phyloP scores from a whole-genome alignment of 2,797 vertebrate species.

The Falco columbarius region DNA sequence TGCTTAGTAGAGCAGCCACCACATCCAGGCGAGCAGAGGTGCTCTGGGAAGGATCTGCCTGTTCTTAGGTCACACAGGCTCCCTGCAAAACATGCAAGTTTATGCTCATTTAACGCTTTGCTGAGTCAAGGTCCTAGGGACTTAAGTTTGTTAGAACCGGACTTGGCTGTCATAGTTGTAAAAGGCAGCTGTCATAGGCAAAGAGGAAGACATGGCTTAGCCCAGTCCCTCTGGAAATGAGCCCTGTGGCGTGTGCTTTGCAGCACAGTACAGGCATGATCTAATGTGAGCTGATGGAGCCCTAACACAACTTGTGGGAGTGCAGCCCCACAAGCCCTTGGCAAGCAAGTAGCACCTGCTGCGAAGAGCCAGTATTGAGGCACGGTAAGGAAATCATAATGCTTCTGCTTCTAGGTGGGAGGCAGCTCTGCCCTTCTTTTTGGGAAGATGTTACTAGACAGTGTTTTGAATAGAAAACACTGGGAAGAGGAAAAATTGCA shows the following conservation, averaged over 20 bases:
- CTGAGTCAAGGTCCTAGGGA: not conserved
- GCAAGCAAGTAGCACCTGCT: not conserved
- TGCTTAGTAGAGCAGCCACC: not conserved
- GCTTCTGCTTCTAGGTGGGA: not conserved
- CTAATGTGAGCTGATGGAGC: fast-evolving
- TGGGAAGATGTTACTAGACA: not conserved
- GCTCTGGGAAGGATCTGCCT: not conserved
- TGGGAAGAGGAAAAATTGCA: not conserved
- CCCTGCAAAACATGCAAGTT: not conserved
- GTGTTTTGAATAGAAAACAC: not conserved
- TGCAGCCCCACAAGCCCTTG: not conserved
- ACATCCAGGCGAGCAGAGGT: not conserved
- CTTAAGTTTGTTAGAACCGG: not conserved
- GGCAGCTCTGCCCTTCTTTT: not conserved
- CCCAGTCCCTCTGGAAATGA: not conserved
- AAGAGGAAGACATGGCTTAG: not conserved
- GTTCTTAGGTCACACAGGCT: not conserved
- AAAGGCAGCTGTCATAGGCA: not conserved
- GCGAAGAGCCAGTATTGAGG: not conserved
- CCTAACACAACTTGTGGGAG: not conserved
- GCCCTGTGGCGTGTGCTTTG: fast-evolving
- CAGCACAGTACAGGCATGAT: not conserved
- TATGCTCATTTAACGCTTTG: not conserved
- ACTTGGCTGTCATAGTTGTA: not conserved
- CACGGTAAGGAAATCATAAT: not conserved